Evolutionary conservation across 2,797 vertebrate genomes (phyloP).

Genomic region (Poeciliopsis paucimaculata): DNA sequence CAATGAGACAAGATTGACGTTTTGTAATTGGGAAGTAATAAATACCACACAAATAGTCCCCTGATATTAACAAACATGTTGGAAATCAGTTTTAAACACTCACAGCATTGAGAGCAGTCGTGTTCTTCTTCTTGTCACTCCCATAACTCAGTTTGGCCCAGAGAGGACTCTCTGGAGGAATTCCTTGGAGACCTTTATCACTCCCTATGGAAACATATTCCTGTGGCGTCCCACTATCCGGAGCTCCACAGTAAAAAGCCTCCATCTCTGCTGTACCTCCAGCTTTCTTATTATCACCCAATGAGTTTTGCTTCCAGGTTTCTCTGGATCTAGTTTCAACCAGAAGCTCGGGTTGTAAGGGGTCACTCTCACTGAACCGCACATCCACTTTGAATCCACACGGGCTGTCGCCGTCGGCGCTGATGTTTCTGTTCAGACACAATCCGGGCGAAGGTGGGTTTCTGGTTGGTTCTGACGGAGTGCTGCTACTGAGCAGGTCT

Average conservation of each 20-base stretch:
- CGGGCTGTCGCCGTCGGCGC: constrained; percentile 10
- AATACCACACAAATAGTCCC: constrained; percentile 8
- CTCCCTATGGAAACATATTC: constrained; percentile 40
- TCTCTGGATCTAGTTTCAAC: constrained; percentile 42
- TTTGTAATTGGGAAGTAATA: not conserved
- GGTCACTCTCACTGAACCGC: constrained; percentile 30
- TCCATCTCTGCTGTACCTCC: constrained; percentile 66
- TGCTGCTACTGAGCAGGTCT: constrained; percentile 72
- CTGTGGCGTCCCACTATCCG: constrained; percentile 36
- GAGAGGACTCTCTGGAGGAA: constrained; percentile 37
- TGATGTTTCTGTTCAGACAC: constrained; percentile 36
- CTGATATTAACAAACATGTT: constrained; percentile 9
- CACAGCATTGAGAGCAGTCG: constrained; percentile 89
- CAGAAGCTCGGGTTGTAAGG: constrained; percentile 23
- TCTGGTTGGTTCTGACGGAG: constrained; percentile 65
- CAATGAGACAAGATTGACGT: constrained; percentile 17
- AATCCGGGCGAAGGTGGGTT: constrained; percentile 40
- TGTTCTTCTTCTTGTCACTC: constrained; percentile 82
- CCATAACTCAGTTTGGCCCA: constrained; percentile 68
- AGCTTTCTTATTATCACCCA: constrained; percentile 51
- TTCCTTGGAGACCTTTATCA: constrained; percentile 38
- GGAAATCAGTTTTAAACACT: constrained; percentile 69
- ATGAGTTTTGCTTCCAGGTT: constrained; percentile 37
- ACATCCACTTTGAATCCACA: constrained; percentile 27
- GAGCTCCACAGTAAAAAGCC: constrained; percentile 57